Conservation (phyloP, 2,113 vertebrate species). For the Lichenostomus cassidix region DNA sequence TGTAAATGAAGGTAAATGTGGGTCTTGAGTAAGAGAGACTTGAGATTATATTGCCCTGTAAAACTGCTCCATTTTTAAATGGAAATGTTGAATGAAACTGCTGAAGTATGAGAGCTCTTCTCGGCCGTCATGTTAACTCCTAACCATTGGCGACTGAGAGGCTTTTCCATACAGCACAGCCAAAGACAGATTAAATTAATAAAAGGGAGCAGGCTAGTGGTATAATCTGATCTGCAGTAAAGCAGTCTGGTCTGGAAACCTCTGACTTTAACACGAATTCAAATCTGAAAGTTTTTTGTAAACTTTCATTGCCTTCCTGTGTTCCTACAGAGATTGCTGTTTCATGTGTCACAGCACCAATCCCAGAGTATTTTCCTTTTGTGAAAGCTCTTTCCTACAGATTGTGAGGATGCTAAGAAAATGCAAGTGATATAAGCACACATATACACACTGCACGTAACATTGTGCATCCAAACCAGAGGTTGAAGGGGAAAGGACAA, state of each 20-base stretch:
- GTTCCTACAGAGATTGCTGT: neutral
- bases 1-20: neutral
- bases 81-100: conserved; percentile 15
- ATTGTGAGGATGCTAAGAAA: neutral
- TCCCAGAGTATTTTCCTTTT: neutral
- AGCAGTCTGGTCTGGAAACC: conserved; percentile 15
- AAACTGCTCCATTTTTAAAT: neutral
- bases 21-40: neutral
- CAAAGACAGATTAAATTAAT: conserved; percentile 48
- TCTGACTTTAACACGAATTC: conserved; percentile 20
- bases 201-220: conserved; percentile 24
- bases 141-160: neutral
- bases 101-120: neutral
- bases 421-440: neutral
- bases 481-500: neutral
- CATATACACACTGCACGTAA: neutral
- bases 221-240: conserved; percentile 41
- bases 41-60: neutral
- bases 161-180: conserved; percentile 48
- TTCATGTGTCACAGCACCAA: neutral
- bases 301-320: conserved; percentile 1
- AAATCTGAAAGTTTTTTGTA: conserved; percentile 31
- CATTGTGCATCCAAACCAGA: neutral
- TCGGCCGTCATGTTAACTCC: neutral
- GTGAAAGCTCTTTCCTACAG: neutral